phyloP scores from a whole-genome alignment of 2,797 vertebrate genomes.

The Poeciliopsis gracilis region DNA sequence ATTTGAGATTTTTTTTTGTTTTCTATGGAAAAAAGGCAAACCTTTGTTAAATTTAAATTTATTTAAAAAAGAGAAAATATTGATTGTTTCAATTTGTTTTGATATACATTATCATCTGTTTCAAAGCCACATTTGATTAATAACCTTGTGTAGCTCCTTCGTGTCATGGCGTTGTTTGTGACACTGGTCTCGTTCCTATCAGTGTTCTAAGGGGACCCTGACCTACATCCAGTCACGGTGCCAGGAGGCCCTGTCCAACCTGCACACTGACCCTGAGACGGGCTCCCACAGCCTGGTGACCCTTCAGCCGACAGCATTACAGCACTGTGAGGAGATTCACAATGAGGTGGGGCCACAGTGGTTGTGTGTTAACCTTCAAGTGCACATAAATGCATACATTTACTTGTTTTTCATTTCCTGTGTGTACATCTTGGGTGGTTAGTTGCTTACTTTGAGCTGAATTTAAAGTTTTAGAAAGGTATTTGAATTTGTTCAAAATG shows the following conservation, averaged over 20 bases:
- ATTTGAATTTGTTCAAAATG: neutral
- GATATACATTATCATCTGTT: neutral
- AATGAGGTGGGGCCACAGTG: slow-evolving; percentile 86
- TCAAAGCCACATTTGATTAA: neutral
- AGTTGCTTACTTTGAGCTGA: neutral
- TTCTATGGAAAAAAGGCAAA: neutral
- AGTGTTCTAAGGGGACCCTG: slow-evolving; percentile 92
- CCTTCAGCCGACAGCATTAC: slow-evolving; percentile 83
- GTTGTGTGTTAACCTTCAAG: slow-evolving; percentile 18
- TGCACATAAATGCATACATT: neutral
- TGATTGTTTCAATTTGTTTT: neutral
- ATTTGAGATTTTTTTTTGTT: neutral
- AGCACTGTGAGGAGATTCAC: slow-evolving; percentile 92
- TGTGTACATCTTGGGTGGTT: slow-evolving; percentile 1
- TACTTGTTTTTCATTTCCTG: neutral
- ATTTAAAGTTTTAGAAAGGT: slow-evolving; percentile 3
- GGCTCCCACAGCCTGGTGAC: slow-evolving; percentile 81
- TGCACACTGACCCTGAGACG: slow-evolving; percentile 77
- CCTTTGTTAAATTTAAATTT: neutral
- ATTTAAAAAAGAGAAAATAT: neutral
- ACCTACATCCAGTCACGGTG: slow-evolving; percentile 90
- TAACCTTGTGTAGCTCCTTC: neutral
- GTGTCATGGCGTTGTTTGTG: neutral
- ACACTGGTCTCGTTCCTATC: slow-evolving; percentile 31
- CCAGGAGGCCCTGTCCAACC: slow-evolving; percentile 87